Percentiles rank a stretch among this genome's conserved stretches.
These are phyloP conservation scores for Drosophila borealis DNA, from an alignment of 2,888 invertebrate species.

Conservation along the genomic window DNA sequence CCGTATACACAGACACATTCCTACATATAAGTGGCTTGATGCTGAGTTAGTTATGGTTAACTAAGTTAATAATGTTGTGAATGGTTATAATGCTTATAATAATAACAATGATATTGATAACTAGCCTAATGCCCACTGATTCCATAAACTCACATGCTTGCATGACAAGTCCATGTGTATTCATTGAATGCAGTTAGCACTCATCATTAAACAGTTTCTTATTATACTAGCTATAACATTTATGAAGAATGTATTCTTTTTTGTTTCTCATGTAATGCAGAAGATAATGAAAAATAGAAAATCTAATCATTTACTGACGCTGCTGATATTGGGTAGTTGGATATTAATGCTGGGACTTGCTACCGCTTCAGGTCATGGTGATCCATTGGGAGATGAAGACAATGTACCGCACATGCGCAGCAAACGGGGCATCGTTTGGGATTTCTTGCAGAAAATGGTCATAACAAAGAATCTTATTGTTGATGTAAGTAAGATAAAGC, in stretches of 20 bases:
- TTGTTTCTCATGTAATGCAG: not conserved
- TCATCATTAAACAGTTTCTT: too few species aligned
- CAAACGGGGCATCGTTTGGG: slow-evolving; percentile 82
- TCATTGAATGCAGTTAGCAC: too few species aligned
- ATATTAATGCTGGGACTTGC: slow-evolving; percentile 32
- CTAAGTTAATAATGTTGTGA: too few species aligned
- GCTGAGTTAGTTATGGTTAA: too few species aligned
- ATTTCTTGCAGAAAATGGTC: slow-evolving; percentile 82
- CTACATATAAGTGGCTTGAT: too few species aligned
- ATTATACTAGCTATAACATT: too few species aligned
- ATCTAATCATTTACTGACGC: slow-evolving; percentile 7
- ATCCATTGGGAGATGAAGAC: not conserved
- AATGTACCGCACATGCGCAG: slow-evolving; percentile 63
- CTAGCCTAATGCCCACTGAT: too few species aligned
- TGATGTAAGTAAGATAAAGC: slow-evolving; percentile 72
- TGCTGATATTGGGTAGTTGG: slow-evolving; percentile 28
- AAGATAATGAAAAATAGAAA: slow-evolving; percentile 4
- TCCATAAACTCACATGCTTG: too few species aligned
- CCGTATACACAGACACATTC: too few species aligned
- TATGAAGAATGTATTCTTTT: not conserved
- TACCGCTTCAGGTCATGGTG: not conserved
- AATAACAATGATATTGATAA: too few species aligned
- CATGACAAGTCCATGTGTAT: too few species aligned
- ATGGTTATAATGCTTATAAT: too few species aligned
- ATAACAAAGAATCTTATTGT: slow-evolving; percentile 81